Evolutionary conservation across 2,888 invertebrate species (phyloP), one percentile per base, ranked within the genome.

Genomic region (Pogonocherus hispidulus): DNA sequence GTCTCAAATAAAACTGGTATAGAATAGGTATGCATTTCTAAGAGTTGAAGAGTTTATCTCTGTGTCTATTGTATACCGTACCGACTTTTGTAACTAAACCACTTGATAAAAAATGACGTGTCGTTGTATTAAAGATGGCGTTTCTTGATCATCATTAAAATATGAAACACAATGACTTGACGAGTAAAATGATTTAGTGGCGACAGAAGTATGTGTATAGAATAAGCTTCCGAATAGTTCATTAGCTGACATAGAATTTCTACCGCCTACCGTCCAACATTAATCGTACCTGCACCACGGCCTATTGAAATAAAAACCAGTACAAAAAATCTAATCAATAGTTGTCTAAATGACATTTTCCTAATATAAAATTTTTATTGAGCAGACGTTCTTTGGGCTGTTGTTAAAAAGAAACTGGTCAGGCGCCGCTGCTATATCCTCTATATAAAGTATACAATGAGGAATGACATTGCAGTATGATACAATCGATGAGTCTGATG

Each of bases 381-480:
- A 74, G 76, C 66, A 69, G 75, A 72, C 62, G 68, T 70, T 65
- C 70, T 70, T 73, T 75, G 70, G 73, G 74, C 66, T 70, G 71
- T 72, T 72, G 73, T 72, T 76, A 70, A 77, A 77, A 77, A 73
- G 60, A 62, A 59, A 59, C 69, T 75, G 73, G 66, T 71, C 67
- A 74, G 78, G 77, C 79, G 78, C 78, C 78, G 76, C 70, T 70
- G 74, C 70, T 60, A 37, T 44, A 54, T 47, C 46, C 54, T 55
- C 20, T 65, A 47, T 65, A 65, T 57, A 65, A 46, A 70, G 69
- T 70, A 60, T 68, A 79, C 79, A 81, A 81, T 81, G 78, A 78
- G 70, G 78, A 80, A 82, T 82, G 82, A 82, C 81, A 80, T 71
- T 80, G 82, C 82, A 81, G 66, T 80, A 81, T 79, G 76, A 78